phyloP scores from a whole-genome alignment of 2,113 vertebrate species.

The Hiodon alosoides region DNA sequence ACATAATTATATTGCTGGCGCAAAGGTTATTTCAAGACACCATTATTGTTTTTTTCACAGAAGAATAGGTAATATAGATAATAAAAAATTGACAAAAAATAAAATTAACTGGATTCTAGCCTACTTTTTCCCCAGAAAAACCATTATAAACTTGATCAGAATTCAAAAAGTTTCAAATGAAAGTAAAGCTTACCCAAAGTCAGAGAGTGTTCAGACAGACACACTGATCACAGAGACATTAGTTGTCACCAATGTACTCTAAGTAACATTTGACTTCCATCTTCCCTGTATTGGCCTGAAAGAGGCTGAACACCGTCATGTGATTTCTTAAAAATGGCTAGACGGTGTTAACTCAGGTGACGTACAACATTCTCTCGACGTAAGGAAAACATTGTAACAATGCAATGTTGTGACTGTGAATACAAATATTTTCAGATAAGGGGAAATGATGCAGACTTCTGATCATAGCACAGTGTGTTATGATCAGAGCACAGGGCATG shows the following conservation, averaged over 20 bases:
- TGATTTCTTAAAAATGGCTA: background rate
- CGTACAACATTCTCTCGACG: background rate
- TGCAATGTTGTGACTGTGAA: background rate
- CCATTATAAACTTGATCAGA: too few relatives aligned
- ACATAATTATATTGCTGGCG: constrained; percentile 2
- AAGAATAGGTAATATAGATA: too few relatives aligned
- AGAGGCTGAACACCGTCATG: background rate
- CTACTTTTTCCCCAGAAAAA: too few relatives aligned
- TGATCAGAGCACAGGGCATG: constrained; percentile 5
- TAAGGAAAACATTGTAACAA: background rate
- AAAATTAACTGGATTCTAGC: too few relatives aligned
- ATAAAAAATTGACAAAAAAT: too few relatives aligned
- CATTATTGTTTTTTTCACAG: background rate
- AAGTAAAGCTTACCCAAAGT: too few relatives aligned
- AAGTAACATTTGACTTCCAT: background rate
- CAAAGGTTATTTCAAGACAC: constrained; percentile 3
- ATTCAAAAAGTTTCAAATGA: too few relatives aligned
- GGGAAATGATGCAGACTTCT: background rate
- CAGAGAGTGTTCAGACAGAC: too few relatives aligned
- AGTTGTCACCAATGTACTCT: background rate
- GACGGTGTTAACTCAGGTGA: background rate
- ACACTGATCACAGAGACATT: too few relatives aligned
- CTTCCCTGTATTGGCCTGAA: background rate
- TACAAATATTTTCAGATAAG: background rate
- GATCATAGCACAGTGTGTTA: background rate